Percentiles rank a stretch among this genome's conserved stretches.
These are phyloP conservation scores for Picus viridis DNA, from an alignment of 2,797 vertebrate species.

Conservation along the genomic window DNA sequence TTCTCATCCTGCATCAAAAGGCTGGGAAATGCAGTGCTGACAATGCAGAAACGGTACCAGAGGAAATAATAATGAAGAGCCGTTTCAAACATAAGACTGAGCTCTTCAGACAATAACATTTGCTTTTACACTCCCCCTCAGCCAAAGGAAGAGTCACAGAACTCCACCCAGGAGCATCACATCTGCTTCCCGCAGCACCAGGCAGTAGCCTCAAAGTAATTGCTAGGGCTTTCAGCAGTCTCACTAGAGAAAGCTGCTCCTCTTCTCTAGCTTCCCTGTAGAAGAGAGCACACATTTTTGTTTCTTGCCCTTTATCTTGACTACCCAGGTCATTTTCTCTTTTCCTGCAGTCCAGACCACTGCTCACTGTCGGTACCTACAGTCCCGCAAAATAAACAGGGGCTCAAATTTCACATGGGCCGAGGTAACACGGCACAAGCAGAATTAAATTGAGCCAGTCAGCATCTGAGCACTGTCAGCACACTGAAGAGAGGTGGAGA, in stretches of 20 bases:
- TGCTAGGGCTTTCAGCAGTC: background rate
- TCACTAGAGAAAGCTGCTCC: too few species aligned
- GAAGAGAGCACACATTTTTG: background rate
- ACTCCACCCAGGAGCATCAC: background rate
- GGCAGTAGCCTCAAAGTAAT: background rate
- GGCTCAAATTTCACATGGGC: background rate
- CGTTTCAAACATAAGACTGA: background rate
- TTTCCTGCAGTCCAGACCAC: background rate
- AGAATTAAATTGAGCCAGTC: background rate
- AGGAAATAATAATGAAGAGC: background rate
- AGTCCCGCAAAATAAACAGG: background rate
- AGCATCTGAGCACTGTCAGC: background rate
- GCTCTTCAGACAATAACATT: background rate
- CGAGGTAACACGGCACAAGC: background rate
- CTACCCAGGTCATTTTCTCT: background rate
- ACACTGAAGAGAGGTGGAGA: background rate
- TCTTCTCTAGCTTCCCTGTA: background rate
- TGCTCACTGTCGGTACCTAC: fast-evolving
- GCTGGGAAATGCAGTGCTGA: background rate
- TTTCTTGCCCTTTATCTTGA: background rate
- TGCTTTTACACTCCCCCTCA: background rate
- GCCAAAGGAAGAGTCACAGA: background rate
- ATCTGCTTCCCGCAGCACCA: background rate
- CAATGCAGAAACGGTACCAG: background rate
- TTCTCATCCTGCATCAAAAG: fast-evolving